phyloP scores from a whole-genome alignment of 2,797 vertebrate species.

The Gallinago stenura region DNA sequence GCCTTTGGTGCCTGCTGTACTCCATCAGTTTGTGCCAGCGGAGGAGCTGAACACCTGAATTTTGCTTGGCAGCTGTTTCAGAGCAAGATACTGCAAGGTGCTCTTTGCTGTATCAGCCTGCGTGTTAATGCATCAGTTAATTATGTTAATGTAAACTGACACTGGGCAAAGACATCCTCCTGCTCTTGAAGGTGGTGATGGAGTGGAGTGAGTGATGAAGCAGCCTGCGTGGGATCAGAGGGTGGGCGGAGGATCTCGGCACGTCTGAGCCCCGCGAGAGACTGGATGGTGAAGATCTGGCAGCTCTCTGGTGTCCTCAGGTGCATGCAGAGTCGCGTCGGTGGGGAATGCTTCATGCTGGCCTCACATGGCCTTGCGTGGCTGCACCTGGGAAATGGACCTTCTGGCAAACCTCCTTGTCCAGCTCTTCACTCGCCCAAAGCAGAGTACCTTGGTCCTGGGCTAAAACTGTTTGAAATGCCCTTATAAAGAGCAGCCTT shows the following conservation, averaged over 20 bases:
- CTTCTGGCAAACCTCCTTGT: neutral
- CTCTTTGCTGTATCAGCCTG: neutral
- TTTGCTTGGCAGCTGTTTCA: neutral
- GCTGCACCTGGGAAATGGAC: neutral
- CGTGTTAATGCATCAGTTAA: neutral
- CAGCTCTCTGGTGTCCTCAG: neutral
- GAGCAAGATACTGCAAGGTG: neutral
- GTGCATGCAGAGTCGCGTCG: fast-evolving
- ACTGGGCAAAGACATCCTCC: neutral
- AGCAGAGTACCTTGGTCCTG: neutral
- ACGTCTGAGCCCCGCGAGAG: neutral
- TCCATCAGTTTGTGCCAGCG: fast-evolving
- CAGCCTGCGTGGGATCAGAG: neutral
- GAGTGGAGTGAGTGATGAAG: neutral
- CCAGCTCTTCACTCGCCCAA: neutral
- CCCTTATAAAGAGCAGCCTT: neutral
- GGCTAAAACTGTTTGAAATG: neutral
- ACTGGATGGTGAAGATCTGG: neutral
- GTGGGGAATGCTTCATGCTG: neutral
- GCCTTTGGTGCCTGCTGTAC: neutral
- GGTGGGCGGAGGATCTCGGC: neutral
- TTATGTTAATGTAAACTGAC: neutral
- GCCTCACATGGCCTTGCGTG: neutral
- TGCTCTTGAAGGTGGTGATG: neutral
- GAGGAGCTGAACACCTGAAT: neutral